These are phyloP conservation scores for Lates japonicus DNA, from an alignment of 2,797 vertebrate species.

Conservation along the genomic window DNA sequence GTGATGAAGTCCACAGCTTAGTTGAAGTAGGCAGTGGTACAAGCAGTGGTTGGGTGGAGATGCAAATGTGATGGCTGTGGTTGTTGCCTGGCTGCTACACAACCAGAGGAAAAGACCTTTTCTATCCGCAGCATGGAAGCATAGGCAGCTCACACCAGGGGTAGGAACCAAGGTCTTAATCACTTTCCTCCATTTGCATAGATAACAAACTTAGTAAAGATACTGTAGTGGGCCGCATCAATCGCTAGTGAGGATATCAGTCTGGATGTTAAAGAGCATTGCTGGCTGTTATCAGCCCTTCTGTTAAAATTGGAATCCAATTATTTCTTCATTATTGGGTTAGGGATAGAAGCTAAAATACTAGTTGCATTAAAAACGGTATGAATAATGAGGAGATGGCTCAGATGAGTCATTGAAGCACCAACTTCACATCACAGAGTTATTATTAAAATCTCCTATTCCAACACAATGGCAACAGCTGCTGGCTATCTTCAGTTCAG, in stretches of 20 bases:
- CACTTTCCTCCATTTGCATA: conserved; percentile 73
- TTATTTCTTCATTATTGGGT: conserved; percentile 36
- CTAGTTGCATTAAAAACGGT: conserved; percentile 22
- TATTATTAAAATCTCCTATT: conserved; percentile 13
- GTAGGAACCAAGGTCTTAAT: conserved; percentile 50
- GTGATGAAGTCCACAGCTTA: conserved; percentile 24
- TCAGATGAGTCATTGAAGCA: conserved; percentile 34
- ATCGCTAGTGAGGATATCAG: conserved; percentile 51
- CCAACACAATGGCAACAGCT: conserved; percentile 10
- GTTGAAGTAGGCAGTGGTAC: conserved; percentile 20
- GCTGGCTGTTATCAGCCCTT: conserved; percentile 44
- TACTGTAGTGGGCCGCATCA: conserved; percentile 35
- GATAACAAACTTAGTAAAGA: conserved; percentile 65
- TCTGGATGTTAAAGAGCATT: conserved; percentile 52
- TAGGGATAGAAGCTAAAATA: conserved; percentile 28
- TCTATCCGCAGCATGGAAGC: conserved; percentile 26
- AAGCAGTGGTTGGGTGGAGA: conserved; percentile 49
- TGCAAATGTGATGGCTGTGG: conserved; percentile 59
- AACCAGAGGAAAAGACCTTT: conserved; percentile 58
- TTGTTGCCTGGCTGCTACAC: conserved; percentile 52
- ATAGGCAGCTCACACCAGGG: conserved; percentile 32
- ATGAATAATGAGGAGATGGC: conserved; percentile 9
- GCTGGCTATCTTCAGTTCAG: conserved; percentile 18
- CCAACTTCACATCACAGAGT: conserved; percentile 19
- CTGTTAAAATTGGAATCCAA: conserved; percentile 47